Base-by-base conservation (phyloP, 2,797 vertebrate species). In the Gymnoscopelus microlampas region DNA sequence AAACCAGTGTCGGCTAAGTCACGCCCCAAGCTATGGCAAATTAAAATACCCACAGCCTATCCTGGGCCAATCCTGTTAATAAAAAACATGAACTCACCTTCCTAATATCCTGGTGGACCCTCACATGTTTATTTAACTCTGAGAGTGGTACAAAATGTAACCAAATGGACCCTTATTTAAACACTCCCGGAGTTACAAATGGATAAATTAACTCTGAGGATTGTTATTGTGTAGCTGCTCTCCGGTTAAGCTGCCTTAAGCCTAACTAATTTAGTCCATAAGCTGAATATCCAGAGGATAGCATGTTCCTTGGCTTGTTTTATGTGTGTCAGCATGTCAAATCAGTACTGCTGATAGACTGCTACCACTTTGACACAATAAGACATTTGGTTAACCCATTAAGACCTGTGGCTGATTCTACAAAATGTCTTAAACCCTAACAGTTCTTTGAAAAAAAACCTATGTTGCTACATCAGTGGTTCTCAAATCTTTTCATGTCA, bases 331-430 rank as follows among this genome's bases (percentile, higher is more conserved):
- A 15, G 44, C 0, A 5, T 68, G 70, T 76, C 68, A 60, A 63
- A 76, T 49, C 3, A n/a, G 51, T 71, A 35, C 68, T 15, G 66
- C 44, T 70, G 77, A 83, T 83, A 63, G 70, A 49, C 71, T 53
- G 15, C 26, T 29, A 24, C 55, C 56, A 14, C 56, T 26, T 58
- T 58, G 55, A 72, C 73, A 57, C 26, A 19, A 44, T 7, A 10
- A 44, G 39, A 44, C 10, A 35, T 54, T 29, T 59, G 35, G n/a
- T 53, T 60, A 35, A n/a, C n/a, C n/a, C n/a, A n/a, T n/a, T n/a
- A n/a, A n/a, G n/a, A n/a, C n/a, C n/a, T n/a, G n/a, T n/a, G n/a
- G n/a, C n/a, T n/a, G n/a, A n/a, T n/a, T n/a, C n/a, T n/a, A n/a
- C n/a, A n/a, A n/a, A n/a, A n/a, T n/a, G n/a, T n/a, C n/a, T n/a